Evolutionary conservation across 2,797 vertebrate species (phyloP), one percentile per base, ranked within the genome.

Genomic region (Nannoperca obscura): DNA sequence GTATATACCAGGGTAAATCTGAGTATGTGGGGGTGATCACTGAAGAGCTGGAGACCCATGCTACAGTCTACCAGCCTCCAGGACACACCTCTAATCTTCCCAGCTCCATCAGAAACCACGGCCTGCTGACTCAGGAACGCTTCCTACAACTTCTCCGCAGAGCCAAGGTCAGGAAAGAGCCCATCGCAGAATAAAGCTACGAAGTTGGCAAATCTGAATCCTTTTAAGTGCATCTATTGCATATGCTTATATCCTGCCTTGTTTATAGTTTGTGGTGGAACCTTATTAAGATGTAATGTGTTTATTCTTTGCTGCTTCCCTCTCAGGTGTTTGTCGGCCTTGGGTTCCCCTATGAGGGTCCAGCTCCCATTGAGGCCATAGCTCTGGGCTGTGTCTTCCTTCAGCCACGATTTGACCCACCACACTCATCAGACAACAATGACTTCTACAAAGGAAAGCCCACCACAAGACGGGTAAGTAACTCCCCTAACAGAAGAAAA

Each of bases 321-420:
- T 71, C 22, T 22, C 85, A 95, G 94, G 82, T 95, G 52, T 95
- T 95, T 89, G 92, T 95, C 22, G 94, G 94, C 52, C 92, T 95
- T 13, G 94, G 94, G 46, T 95, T 95, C 77, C 94, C 94, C 47
- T 95, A 93, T 7, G 94, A 95, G 75, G 94, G 94, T 71, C 94
- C 94, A 3, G 94, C 94, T 69, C 94, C 94, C 5, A 90, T 95
- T 24, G 94, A 95, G 76, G 94, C 94, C 0, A 86, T 95, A 14
- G 89, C 92, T 36, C 71, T 92, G 57, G 94, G 94, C 22, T 95
- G 94, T 20, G 71, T 92, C 62, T 95, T 95, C 73, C 88, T 95
- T 32, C 94, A 95, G 88, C 94, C 94, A 5, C 76, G 79, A 4
- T 93, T 95, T 71, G 66, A 88, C 42, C 92, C 94, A 0, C 86